Evolutionary conservation across 2,797 vertebrate genomes (phyloP).

Genomic region (Catharus ustulatus): DNA sequence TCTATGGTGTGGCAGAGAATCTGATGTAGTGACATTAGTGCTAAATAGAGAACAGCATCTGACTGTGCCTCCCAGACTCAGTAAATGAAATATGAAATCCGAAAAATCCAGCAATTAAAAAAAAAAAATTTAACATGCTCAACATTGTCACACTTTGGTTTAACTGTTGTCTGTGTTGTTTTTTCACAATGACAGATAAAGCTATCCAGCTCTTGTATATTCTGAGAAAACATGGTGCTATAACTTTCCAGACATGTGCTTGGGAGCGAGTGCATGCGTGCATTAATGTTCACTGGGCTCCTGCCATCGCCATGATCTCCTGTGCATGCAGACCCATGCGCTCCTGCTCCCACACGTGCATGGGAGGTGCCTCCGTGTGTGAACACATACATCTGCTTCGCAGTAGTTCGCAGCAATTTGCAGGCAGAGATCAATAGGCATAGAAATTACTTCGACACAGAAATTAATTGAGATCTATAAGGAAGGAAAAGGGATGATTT

Average conservation of each 20-base stretch:
- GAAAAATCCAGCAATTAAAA: background rate
- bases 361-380: background rate
- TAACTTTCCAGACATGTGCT: background rate
- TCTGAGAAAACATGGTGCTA: background rate
- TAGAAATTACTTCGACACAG: background rate
- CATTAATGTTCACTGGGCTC: background rate
- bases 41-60: conserved; percentile 30
- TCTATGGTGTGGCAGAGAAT: background rate
- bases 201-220: background rate
- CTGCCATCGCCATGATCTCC: background rate
- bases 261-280: background rate
- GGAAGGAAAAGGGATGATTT: background rate
- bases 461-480: background rate
- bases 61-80: conserved; percentile 2
- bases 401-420: background rate
- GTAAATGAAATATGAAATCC: conserved; percentile 25
- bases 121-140: background rate
- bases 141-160: background rate
- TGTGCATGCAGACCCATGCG: background rate
- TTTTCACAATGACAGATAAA: background rate
- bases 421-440: background rate
- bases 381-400: background rate
- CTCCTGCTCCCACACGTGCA: background rate
- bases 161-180: background rate
- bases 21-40: conserved; percentile 30